Evolutionary conservation across 1,140 invertebrate species (phyloP).

Genomic region (Neotoxoptera formosana): DNA sequence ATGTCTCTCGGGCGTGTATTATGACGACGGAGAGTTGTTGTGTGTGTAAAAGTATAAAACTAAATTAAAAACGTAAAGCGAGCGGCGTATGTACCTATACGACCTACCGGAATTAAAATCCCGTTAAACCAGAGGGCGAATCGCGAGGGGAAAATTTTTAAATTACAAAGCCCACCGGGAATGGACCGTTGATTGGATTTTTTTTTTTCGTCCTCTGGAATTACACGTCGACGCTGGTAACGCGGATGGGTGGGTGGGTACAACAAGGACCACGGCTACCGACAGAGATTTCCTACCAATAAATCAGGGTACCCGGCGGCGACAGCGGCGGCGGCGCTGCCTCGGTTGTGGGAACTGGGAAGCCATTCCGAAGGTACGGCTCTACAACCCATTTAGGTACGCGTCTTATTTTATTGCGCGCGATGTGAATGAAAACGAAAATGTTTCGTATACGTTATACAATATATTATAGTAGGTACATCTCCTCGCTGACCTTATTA

Average conservation of each 20-base stretch:
- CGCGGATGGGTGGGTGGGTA: neutral
- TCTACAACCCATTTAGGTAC: neutral
- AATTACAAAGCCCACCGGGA: constrained; percentile 37
- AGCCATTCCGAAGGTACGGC: neutral
- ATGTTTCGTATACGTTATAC: neutral
- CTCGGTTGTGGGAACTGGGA: neutral
- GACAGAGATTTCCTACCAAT: constrained; percentile 45
- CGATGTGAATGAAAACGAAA: constrained; percentile 42
- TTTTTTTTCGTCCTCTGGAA: constrained; percentile 49
- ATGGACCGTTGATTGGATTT: constrained; percentile 43
- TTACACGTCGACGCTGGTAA: constrained; percentile 11
- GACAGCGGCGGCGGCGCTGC: too few species aligned
- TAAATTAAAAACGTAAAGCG: neutral
- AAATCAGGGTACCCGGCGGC: constrained; percentile 33
- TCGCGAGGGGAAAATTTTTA: neutral
- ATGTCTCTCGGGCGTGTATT: neutral
- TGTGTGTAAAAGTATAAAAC: neutral
- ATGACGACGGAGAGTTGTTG: neutral
- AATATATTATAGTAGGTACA: neutral
- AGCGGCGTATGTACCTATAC: neutral
- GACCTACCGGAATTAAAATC: constrained; percentile 19
- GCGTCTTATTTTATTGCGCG: neutral
- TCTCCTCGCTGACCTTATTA: constrained; percentile 18
- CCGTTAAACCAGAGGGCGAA: neutral
- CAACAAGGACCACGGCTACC: constrained; percentile 28